Percentiles rank a stretch among this genome's conserved stretches.
Conservation (phyloP, 2,888 invertebrate genomes). For the Mylabris sibirica region DNA sequence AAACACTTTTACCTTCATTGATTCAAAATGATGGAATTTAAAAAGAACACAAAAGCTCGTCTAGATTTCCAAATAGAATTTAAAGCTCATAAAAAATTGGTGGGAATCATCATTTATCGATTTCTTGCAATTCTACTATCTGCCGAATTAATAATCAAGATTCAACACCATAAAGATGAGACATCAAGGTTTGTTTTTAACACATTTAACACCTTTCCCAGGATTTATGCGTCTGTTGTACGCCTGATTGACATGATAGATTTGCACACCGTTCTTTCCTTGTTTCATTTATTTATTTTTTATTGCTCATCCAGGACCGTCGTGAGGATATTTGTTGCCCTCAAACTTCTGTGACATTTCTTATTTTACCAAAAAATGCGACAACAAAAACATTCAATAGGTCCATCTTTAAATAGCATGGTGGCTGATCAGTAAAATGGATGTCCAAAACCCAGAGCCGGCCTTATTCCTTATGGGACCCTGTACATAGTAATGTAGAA, state of each 20-base stretch:
- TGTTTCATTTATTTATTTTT: background rate
- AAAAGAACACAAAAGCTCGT: background rate
- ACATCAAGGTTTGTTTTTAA: conserved; percentile 23
- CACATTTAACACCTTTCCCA: conserved; percentile 26
- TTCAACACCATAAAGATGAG: background rate
- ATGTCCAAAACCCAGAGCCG: no score
- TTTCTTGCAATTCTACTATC: background rate
- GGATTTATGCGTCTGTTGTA: conserved; percentile 25
- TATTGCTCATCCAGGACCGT: background rate
- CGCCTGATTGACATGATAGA: conserved; percentile 3
- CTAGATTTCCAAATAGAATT: no score
- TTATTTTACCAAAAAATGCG: no score
- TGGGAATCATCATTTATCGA: no score
- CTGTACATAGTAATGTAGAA: no score
- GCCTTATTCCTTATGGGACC: no score
- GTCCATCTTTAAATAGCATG: no score
- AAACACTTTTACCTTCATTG: conserved; percentile 24
- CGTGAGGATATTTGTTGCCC: no score
- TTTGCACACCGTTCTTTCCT: background rate
- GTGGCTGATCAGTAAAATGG: no score
- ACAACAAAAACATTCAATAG: no score
- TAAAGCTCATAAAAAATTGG: no score
- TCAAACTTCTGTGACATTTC: no score
- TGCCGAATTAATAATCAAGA: conserved; percentile 1
- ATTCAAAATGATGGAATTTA: background rate